phyloP scores from a whole-genome alignment of 2,888 invertebrate species.

The Mesorhabditis spiculigera region DNA sequence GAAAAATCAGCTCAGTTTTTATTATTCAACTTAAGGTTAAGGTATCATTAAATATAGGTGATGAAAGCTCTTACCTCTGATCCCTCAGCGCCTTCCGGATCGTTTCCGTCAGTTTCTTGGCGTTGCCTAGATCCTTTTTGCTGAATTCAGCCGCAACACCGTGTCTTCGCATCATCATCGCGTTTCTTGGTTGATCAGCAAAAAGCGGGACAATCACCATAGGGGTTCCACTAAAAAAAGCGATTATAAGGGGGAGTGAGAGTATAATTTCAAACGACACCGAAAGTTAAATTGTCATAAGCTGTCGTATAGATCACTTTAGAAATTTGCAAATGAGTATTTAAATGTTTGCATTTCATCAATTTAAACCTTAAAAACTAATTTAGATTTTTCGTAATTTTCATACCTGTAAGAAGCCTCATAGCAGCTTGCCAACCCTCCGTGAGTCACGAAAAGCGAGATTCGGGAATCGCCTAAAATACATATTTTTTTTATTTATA shows the following conservation, averaged over 20 bases:
- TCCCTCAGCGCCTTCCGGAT: constrained; percentile 17
- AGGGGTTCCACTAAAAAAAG: not conserved
- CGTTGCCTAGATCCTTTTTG: constrained; percentile 14
- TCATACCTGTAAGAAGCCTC: not conserved
- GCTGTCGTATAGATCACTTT: too few species aligned
- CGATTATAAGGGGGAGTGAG: too few species aligned
- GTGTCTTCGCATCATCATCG: constrained; percentile 24
- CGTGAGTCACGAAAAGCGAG: constrained; percentile 24
- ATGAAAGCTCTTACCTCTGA: constrained; percentile 1
- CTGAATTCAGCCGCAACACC: constrained; percentile 18
- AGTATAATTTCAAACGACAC: too few species aligned
- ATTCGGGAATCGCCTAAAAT: constrained; percentile 22
- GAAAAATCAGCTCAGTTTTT: too few species aligned
- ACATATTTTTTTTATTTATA: not conserved
- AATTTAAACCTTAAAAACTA: too few species aligned
- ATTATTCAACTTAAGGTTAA: not conserved
- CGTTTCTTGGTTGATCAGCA: constrained; percentile 27
- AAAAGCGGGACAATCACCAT: constrained; percentile 17
- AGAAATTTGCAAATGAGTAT: too few species aligned
- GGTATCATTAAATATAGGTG: not conserved
- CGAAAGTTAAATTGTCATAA: too few species aligned
- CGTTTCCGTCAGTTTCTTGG: constrained; percentile 15
- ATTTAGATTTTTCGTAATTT: not conserved
- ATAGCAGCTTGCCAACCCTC: constrained; percentile 23
- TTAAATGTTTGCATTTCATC: too few species aligned